Evolutionary conservation across 2,113 vertebrate genomes (phyloP), one percentile per base, ranked within the genome.

Genomic region (Lepus americanus): DNA sequence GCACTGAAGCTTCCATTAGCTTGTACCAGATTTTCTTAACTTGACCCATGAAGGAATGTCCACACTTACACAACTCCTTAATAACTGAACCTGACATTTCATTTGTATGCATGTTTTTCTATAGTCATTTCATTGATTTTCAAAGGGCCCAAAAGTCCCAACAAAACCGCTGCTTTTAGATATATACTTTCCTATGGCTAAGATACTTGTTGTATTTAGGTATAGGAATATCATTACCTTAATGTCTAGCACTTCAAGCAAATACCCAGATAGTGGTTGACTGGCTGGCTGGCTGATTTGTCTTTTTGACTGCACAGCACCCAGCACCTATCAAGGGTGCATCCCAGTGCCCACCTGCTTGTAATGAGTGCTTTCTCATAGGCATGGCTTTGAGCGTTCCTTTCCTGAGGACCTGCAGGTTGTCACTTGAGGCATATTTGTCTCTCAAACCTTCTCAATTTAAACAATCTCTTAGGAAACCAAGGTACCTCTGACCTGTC

Each of bases 321-420:
- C 69, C 8, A 51, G 1, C 10, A 3, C 1, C 17, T 23, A 25
- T n/a, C 0, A 19, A n/a, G 16, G 29, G 27, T 53, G 64, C 27
- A 8, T 25, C 4, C 10, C n/a, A 8, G 6, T 0, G 7, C 23
- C 23, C 23, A 12, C 6, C 3, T 5, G 20, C 84, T 61, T 6
- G 0, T 14, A 13, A 19, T 10, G 8, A 4, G 23, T 12, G 29
- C 29, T 72, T n/a, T 59, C 64, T 64, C 11, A 27, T 23, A 14
- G 78, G 27, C n/a, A 44, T 61, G 70, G 33, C 33, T 44, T 0
- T 0, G 14, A 2, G 39, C 29, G 22, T 25, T n/a, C 25, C 31
- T 59, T 88, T 64, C 67, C 55, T 51, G 23, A 89, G 86, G 53
- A 72, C 20, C 1, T 69, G 27, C 33, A 49, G 44, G 25, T 78